phyloP scores from a whole-genome alignment of 2,888 invertebrate species.

The Euproctis similis region DNA sequence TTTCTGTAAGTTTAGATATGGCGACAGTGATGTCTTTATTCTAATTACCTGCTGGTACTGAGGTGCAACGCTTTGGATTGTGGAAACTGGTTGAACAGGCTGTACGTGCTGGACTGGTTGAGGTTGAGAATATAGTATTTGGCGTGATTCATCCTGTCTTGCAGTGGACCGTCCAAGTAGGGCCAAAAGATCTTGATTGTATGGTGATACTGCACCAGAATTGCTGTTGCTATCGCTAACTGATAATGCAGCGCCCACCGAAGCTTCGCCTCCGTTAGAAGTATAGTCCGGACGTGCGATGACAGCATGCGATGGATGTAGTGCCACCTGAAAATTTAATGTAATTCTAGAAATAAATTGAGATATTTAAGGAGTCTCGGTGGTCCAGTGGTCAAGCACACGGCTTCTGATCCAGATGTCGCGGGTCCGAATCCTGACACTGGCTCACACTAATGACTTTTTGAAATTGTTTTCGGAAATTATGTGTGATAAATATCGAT shows the following conservation, averaged over 20 bases:
- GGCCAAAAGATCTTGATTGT: conserved; percentile 53
- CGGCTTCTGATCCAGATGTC: too few species aligned
- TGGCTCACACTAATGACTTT: too few species aligned
- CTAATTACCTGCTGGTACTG: conserved; percentile 47
- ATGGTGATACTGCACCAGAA: conserved; percentile 33
- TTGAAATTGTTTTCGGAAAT: too few species aligned
- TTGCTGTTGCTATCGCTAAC: conserved; percentile 54
- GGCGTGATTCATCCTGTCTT: conserved; percentile 43
- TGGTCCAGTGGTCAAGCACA: too few species aligned
- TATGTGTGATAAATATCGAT: too few species aligned
- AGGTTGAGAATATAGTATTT: conserved; percentile 34
- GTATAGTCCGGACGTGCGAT: conserved; percentile 60
- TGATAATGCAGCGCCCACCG: conserved; percentile 64
- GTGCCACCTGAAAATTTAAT: conserved; percentile 44
- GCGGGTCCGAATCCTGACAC: too few species aligned
- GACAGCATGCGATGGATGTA: conserved; percentile 61
- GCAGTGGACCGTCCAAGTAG: conserved; percentile 44
- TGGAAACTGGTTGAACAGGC: conserved; percentile 42
- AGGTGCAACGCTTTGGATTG: conserved; percentile 38
- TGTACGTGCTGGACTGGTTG: conserved; percentile 44
- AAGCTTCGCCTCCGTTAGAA: conserved; percentile 62
- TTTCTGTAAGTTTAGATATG: too few species aligned
- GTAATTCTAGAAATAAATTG: too few species aligned
- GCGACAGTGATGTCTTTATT: background rate
- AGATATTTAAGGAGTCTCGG: too few species aligned